A percentile compares a stretch with the other conserved stretches of the same genome.
These are phyloP conservation scores for Drosophila nigrodunni DNA, from an alignment of 1,140 invertebrate species.

Conservation along the genomic window DNA sequence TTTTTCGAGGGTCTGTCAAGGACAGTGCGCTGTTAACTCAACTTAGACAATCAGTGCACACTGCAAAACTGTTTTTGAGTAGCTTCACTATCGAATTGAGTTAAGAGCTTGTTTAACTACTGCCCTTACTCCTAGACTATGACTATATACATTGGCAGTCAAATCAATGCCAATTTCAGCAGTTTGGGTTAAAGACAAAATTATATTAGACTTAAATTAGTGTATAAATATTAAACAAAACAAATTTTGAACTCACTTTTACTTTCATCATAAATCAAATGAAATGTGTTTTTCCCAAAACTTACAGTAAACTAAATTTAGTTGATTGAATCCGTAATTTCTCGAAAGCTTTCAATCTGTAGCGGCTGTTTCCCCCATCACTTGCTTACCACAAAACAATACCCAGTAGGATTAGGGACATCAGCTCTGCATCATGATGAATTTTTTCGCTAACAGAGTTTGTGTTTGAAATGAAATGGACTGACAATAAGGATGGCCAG, in stretches of 20 bases:
- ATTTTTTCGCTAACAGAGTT: conserved; percentile 3
- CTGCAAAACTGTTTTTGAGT: conserved; percentile 3
- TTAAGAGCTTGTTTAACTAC: conserved; percentile 3
- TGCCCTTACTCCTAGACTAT: neutral
- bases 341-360: no score
- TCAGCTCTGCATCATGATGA: conserved; percentile 12
- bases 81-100: neutral
- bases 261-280: no score
- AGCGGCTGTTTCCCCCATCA: no score
- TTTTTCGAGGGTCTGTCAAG: neutral
- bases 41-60: neutral
- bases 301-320: no score
- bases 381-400: neutral
- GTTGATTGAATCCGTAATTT: no score
- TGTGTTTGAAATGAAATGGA: conserved; percentile 9
- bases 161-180: neutral
- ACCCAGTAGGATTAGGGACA: conserved; percentile 9
- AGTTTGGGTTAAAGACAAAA: no score
- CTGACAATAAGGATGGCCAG: conserved; percentile 6
- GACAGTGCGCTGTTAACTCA: conserved; percentile 7
- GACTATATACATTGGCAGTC: neutral
- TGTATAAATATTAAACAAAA: no score
- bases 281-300: no score
- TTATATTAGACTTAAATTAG: no score
- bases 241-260: no score